Base-by-base conservation (phyloP, 2,797 vertebrate species). In the Philypnodon macrostomus region DNA sequence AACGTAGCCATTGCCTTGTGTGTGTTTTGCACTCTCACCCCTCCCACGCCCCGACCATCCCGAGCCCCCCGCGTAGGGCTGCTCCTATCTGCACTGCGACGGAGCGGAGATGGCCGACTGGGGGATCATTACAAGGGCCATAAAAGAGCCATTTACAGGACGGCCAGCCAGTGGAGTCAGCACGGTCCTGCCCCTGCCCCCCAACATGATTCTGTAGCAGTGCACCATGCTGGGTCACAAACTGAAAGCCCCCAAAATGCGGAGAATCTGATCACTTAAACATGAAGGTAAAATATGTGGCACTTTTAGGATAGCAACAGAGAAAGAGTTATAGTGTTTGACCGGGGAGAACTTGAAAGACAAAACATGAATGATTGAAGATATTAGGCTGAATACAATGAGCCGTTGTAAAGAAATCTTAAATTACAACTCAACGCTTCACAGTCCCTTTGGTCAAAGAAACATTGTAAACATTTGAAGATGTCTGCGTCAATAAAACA, bases 101-200 rank as follows among this genome's bases (percentile, higher is more conserved):
- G 83, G 80, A 81, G 70, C 76, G 67, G 63, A 81, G 80, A 89
- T 77, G 67, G 85, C 78, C 47, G 67, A 56, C 85, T 77, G 58
- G 86, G 86, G 87, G 78, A 82, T 82, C 84, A 86, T 91, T 89
- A 90, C 77, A 81, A 73, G 70, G 75, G 73, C 81, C 80, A 87
- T 91, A 90, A 90, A 91, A 90, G 71, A 85, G 70, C 76, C 61
- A 90, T 90, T 89, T 89, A 86, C 83, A 82, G 83, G 85, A 78
- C 48, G 63, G 67, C 61, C 67, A 67, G 82, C 67, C 77, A 84
- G 79, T 74, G 70, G 81, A 84, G 83, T 85, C 86, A 87, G 87
- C 83, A 83, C 51, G 60, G 66, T 60, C 58, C 44, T 15, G 30
- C 41, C 63, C 62, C 42, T 56, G 52, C 67, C 71, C 73, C 63